A percentile compares a stretch with the other conserved stretches of the same genome.
Conservation (phyloP, 2,797 vertebrate genomes). For the Pristis pectinata region DNA sequence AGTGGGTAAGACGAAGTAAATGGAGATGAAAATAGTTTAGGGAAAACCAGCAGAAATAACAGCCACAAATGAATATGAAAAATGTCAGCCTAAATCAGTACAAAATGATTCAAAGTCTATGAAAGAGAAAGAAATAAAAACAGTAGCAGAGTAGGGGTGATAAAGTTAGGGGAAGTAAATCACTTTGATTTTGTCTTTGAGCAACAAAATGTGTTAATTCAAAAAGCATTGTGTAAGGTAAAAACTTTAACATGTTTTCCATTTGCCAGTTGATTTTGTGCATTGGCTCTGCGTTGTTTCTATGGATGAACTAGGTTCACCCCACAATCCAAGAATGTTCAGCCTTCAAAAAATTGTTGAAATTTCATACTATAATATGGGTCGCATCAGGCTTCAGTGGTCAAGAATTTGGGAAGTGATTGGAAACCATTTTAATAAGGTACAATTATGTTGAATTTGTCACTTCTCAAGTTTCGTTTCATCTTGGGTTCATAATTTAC, state of each 20-base stretch:
- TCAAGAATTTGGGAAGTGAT: constrained; percentile 95
- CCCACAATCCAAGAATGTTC: constrained; percentile 91
- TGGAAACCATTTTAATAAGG: constrained; percentile 96
- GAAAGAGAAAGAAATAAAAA: neutral
- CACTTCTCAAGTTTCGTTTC: neutral
- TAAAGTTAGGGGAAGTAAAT: neutral
- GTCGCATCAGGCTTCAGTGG: constrained; percentile 90
- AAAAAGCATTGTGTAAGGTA: neutral
- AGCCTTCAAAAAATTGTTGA: constrained; percentile 96
- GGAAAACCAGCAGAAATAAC: neutral
- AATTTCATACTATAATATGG: constrained; percentile 98
- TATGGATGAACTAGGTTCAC: constrained; percentile 88
- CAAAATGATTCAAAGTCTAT: neutral
- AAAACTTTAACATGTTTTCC: neutral
- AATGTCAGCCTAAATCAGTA: neutral
- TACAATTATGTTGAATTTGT: constrained; percentile 45
- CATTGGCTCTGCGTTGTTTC: constrained; percentile 89
- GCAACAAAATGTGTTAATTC: neutral
- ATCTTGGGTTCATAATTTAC: neutral
- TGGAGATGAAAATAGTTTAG: neutral
- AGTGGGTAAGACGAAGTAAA: too few relatives aligned
- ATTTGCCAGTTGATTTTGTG: constrained; percentile 82
- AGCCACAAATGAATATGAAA: neutral
- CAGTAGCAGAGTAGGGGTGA: neutral
- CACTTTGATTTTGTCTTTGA: neutral